Percentiles rank a stretch among this genome's conserved stretches.
Conservation (phyloP, 2,113 vertebrate genomes). For the Amphilophus citrinellus region DNA sequence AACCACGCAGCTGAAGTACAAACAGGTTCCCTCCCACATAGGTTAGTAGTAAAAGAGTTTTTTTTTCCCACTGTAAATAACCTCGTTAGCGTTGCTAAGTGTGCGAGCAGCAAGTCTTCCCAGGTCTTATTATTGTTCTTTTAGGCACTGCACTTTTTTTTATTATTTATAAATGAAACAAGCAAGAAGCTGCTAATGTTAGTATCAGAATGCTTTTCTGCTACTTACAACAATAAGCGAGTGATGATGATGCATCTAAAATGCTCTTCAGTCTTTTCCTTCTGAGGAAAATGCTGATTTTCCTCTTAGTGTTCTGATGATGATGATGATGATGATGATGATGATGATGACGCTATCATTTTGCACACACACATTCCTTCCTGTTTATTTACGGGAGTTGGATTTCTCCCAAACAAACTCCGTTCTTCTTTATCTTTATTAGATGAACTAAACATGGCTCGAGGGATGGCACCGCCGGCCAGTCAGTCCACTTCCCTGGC, state of each 20-base stretch:
- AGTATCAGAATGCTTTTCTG: background rate
- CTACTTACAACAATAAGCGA: constrained; percentile 3
- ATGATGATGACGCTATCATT: background rate
- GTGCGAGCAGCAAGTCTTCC: background rate
- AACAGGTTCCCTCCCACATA: background rate
- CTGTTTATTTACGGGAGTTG: background rate
- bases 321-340: constrained; percentile 1
- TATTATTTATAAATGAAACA: background rate
- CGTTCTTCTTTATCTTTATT: background rate
- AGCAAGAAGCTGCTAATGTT: background rate
- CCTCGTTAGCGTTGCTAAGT: constrained; percentile 4
- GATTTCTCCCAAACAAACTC: accelerated
- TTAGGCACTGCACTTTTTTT: background rate
- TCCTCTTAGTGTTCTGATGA: background rate
- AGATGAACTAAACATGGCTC: background rate
- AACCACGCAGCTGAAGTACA: background rate
- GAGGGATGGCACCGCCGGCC: accelerated
- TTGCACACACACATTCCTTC: background rate
- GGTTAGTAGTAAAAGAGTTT: background rate
- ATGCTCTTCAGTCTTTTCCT: background rate
- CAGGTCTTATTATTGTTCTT: background rate
- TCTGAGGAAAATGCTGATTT: constrained; percentile 18
- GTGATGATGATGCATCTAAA: constrained; percentile 12
- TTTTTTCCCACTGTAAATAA: background rate
- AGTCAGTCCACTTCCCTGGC: background rate